Evolutionary conservation across 2,797 vertebrate genomes (phyloP), one percentile per base, ranked within the genome.

Genomic region (Gastrophryne carolinensis): DNA sequence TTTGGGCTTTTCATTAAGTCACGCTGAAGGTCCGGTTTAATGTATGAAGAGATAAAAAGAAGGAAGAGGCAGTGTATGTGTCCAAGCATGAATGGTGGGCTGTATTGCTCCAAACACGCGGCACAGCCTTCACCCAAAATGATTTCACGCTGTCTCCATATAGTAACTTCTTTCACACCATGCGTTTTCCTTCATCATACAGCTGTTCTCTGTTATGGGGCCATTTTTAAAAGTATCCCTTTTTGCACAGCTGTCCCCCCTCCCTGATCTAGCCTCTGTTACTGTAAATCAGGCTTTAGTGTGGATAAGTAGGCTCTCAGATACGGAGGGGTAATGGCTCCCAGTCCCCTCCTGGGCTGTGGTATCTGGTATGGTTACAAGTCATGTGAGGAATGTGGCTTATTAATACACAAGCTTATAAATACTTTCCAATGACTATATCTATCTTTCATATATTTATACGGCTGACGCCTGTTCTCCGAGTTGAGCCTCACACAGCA

Each of bases 341-440:
- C 30, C 29, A 13, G 13, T 26, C 35, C 60, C 27, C 58, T 41
- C n/a, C 58, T 41, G n/a, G 27, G 32, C 37, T 50, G 39, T 17
- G 17, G 30, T 19, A 34, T 62, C 24, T 13, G 49, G 34, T 39
- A 54, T 12, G 61, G 49, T 19, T 32, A 7, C 35, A 41, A 54
- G 66, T 56, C 19, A 70, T 76, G 73, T 63, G 35, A 32, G 34
- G 66, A 70, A 76, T 76, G 47, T 12, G 11, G 39, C 60, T 52
- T 80, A 72, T 77, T 79, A 82, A 80, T 82, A 78, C 66, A 24
- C 32, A 2, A 35, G 27, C 26, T 79, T 82, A 82, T 82, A 79
- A 80, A 82, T 82, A 80, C 77, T 79, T 52, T 72, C 67, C 65
- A 67, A 60, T 79, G 77, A 17, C 73, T 77, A 78, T 78, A 75